These are phyloP conservation scores for Propithecus perrieri DNA, from an alignment of 2,797 vertebrate species.

Conservation along the genomic window DNA sequence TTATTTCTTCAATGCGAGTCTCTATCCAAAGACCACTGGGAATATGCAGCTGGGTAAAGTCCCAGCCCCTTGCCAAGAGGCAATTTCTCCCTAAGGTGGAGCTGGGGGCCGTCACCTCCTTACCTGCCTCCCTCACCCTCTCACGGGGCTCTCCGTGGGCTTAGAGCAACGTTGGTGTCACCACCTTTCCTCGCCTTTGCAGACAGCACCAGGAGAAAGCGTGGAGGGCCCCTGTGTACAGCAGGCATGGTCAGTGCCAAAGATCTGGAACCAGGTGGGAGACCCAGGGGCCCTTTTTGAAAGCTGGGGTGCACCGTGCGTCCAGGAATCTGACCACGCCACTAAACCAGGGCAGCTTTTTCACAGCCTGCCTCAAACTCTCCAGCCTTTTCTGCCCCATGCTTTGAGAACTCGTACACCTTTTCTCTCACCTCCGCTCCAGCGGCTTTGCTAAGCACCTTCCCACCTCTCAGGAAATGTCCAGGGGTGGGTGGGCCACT, in stretches of 20 bases:
- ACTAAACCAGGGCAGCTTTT: background rate
- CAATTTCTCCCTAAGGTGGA: background rate
- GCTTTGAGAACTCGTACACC: background rate
- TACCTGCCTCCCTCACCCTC: background rate
- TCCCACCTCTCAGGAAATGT: background rate
- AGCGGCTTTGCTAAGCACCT: background rate
- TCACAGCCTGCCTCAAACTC: background rate
- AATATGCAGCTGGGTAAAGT: background rate
- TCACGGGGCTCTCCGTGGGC: accelerated
- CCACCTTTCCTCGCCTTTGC: background rate
- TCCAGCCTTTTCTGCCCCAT: background rate
- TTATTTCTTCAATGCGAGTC: background rate
- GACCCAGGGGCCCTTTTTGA: background rate
- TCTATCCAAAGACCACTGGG: background rate
- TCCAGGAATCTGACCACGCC: background rate
- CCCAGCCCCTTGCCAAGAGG: background rate
- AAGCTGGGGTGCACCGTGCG: accelerated
- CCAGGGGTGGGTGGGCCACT: background rate
- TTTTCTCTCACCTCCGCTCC: background rate
- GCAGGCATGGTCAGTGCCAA: too few relatives aligned
- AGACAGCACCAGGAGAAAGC: background rate
- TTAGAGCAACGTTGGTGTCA: background rate
- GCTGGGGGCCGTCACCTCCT: background rate
- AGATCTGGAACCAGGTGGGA: background rate
- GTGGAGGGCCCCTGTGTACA: too few relatives aligned